phyloP scores from a whole-genome alignment of 2,888 invertebrate species.

The Synanthedon tipuliformis region DNA sequence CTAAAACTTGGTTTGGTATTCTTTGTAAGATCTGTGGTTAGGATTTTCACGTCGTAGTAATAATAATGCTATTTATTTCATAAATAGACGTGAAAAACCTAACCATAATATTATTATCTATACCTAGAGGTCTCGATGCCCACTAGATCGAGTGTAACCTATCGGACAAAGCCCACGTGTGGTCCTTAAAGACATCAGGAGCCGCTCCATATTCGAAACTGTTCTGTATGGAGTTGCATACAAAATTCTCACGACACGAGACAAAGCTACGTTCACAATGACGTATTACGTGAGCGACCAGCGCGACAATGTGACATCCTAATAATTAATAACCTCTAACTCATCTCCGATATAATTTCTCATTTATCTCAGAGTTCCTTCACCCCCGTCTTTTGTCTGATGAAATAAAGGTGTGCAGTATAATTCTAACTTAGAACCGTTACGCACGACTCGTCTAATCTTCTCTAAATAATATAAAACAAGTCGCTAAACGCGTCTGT shows the following conservation, averaged over 20 bases:
- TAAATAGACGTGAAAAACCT: too few species aligned
- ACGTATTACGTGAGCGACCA: slow-evolving; percentile 46
- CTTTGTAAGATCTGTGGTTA: too few species aligned
- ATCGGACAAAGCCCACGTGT: slow-evolving; percentile 28
- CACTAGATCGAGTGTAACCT: too few species aligned
- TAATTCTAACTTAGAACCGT: slow-evolving; percentile 60
- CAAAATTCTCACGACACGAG: slow-evolving; percentile 60
- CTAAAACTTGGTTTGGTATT: too few species aligned
- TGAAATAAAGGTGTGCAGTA: slow-evolving; percentile 52
- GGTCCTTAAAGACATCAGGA: slow-evolving; percentile 47
- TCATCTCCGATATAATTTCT: slow-evolving; percentile 67
- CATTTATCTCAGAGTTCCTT: slow-evolving; percentile 66
- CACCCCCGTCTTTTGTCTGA: slow-evolving; percentile 58
- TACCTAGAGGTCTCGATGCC: too few species aligned
- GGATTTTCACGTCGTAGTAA: too few species aligned
- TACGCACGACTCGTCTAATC: slow-evolving; percentile 50
- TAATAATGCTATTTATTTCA: too few species aligned
- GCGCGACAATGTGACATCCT: slow-evolving; percentile 63
- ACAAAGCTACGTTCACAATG: slow-evolving; percentile 53
- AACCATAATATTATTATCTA: too few species aligned
- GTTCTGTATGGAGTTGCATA: slow-evolving; percentile 37
- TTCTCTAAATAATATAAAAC: too few species aligned
- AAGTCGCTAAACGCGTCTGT: too few species aligned
- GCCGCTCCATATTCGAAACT: slow-evolving; percentile 39
- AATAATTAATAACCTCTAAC: slow-evolving; percentile 67